A percentile compares a stretch with the other conserved stretches of the same genome.
phyloP scores from a whole-genome alignment of 2,888 invertebrate species.

The Lumbricus terrestris region DNA sequence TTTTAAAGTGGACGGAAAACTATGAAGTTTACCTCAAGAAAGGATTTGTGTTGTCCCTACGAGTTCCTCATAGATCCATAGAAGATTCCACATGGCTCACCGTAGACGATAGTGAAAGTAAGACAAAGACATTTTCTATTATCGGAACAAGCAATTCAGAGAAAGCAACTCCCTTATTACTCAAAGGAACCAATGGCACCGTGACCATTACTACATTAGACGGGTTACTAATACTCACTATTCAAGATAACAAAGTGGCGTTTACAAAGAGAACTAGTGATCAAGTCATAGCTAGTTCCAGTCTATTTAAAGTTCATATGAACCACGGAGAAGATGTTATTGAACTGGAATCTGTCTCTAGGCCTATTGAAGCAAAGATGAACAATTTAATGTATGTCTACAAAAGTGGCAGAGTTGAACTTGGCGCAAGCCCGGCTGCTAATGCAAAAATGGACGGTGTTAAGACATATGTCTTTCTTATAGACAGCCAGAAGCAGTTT shows the following conservation, averaged over 20 bases:
- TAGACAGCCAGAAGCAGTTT: background rate
- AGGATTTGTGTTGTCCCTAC: background rate
- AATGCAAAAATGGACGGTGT: background rate
- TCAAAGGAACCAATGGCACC: background rate
- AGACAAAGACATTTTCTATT: background rate
- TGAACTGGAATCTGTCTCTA: background rate
- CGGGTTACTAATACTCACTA: background rate
- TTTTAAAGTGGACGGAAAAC: background rate
- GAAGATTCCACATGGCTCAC: background rate
- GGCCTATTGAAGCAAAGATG: background rate
- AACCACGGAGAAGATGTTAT: background rate
- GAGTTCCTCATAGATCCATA: background rate
- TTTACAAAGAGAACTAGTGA: background rate
- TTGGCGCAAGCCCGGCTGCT: background rate
- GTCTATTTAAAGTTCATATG: background rate
- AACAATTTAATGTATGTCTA: background rate
- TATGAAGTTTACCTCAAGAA: background rate
- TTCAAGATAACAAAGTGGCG: background rate
- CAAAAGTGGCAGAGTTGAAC: background rate
- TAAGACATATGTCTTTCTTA: background rate
- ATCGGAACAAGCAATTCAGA: background rate
- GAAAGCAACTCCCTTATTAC: background rate
- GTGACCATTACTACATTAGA: background rate
- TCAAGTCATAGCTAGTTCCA: background rate
- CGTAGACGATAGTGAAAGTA: background rate